Conservation (phyloP, 2,797 vertebrate genomes). For the Sandelia bainsii region DNA sequence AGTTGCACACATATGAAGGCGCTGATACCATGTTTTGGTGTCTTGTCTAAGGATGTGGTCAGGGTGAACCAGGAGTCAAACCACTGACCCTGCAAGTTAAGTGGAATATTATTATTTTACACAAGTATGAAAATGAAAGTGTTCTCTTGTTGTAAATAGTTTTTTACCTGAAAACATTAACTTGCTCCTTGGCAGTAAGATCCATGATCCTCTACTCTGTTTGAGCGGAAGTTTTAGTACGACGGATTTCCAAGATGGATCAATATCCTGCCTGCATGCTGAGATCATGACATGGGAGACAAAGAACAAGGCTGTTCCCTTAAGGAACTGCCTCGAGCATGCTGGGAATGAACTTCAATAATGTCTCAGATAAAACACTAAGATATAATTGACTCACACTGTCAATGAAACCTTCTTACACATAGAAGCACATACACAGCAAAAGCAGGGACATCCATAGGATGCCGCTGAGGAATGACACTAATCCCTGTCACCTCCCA, state of each 20-base stretch:
- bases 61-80: too few species aligned
- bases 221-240: conserved; percentile 43
- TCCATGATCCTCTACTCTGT: conserved; percentile 41
- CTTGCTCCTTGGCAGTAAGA: conserved; percentile 28
- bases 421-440: conserved; percentile 18
- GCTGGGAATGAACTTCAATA: conserved; percentile 64
- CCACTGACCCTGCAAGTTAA: too few species aligned
- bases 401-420: conserved; percentile 44
- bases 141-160: background rate
- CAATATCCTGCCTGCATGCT: conserved; percentile 58
- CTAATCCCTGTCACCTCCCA: background rate
- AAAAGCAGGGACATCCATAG: conserved; percentile 7
- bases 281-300: conserved; percentile 47
- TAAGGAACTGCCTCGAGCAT: conserved; percentile 47
- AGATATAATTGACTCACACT: conserved; percentile 35
- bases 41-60: too few species aligned
- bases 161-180: background rate
- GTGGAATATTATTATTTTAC: too few species aligned
- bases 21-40: too few species aligned
- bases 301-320: conserved; percentile 59
- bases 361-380: conserved; percentile 57
- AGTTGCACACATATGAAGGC: too few species aligned
- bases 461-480: conserved; percentile 8
- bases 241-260: conserved; percentile 59
- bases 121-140: too few species aligned